phyloP scores from a whole-genome alignment of 2,113 vertebrate species.

The Thunnus maccoyii region DNA sequence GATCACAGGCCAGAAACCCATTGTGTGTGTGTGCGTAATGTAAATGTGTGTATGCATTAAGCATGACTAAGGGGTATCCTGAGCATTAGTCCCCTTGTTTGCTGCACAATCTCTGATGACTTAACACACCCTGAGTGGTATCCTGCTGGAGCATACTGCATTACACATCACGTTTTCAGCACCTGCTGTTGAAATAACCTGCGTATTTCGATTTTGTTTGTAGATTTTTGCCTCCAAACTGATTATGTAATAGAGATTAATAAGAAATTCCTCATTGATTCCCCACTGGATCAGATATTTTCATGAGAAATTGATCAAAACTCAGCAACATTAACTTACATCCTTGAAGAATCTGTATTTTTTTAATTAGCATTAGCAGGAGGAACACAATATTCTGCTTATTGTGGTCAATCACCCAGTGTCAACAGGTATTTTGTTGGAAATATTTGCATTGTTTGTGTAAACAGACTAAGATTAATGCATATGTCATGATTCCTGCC shows the following conservation, averaged over 20 bases:
- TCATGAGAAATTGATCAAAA: background rate
- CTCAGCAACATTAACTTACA: no score
- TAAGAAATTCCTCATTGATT: background rate
- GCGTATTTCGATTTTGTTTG: background rate
- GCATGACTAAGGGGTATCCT: slow-evolving; percentile 36
- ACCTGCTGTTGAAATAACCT: background rate
- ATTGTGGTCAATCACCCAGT: no score
- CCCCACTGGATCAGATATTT: background rate
- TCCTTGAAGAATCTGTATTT: no score
- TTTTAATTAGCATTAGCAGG: no score
- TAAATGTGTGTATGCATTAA: slow-evolving; percentile 1
- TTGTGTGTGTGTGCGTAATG: background rate
- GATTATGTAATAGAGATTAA: background rate
- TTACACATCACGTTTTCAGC: background rate
- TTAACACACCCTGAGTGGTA: background rate
- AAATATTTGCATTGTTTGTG: background rate
- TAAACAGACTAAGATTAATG: background rate
- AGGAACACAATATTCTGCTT: no score
- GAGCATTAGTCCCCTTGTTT: slow-evolving; percentile 10
- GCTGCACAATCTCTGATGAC: slow-evolving; percentile 11
- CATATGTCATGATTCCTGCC: no score
- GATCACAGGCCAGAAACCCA: slow-evolving; percentile 25
- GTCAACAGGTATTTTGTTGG: background rate
- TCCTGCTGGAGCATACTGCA: background rate
- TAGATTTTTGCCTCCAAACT: background rate